Conservation (phyloP, 2,888 invertebrate genomes). For the Drosophila yooni region DNA sequence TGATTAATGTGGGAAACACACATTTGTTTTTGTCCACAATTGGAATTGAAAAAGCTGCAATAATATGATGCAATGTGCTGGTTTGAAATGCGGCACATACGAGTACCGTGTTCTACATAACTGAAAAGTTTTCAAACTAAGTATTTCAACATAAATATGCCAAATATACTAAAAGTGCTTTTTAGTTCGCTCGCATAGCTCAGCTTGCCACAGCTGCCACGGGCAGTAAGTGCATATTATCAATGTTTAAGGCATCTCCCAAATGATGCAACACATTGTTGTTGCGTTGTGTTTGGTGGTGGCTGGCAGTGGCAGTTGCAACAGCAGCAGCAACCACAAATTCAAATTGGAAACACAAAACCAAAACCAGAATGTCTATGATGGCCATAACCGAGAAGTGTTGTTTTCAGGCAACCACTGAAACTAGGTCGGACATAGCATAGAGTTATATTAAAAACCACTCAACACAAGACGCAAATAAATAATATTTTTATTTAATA, state of each 20-base stretch:
- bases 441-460: not conserved
- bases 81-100: not conserved
- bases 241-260: conserved; percentile 15
- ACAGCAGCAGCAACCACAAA: conserved; percentile 21
- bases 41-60: not conserved
- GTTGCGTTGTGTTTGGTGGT: conserved; percentile 10
- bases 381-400: conserved; percentile 9
- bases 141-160: not conserved
- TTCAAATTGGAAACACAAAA: not conserved
- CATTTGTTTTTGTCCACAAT: not conserved
- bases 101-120: not conserved
- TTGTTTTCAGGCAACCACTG: not conserved
- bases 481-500: not conserved
- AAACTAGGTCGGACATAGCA: not conserved
- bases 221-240: conserved; percentile 2
- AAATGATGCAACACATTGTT: conserved; percentile 30
- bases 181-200: not conserved
- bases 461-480: too few relatives aligned
- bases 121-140: not conserved
- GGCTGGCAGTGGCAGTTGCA: conserved; percentile 4
- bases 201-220: conserved; percentile 3
- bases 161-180: not conserved
- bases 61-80: not conserved
- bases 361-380: conserved; percentile 8
- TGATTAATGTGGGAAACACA: not conserved